Conservation (phyloP, 2,797 vertebrate species). For the Tapirus indicus region DNA sequence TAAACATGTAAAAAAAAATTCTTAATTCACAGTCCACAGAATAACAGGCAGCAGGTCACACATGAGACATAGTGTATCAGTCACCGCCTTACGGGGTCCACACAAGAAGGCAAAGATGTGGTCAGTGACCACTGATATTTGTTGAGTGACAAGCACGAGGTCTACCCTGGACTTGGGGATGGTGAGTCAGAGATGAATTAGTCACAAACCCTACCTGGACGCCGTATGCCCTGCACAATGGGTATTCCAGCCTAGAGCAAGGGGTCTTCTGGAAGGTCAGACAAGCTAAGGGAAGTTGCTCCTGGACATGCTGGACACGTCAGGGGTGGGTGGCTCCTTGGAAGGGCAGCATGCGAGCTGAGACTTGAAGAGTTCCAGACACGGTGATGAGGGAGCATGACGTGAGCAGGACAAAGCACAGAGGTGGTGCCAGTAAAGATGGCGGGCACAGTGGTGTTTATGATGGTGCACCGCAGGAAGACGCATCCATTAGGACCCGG, state of each 20-base stretch:
- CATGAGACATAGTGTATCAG: accelerated
- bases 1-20: not conserved
- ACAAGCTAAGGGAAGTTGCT: accelerated
- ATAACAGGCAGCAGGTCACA: not conserved
- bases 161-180: accelerated
- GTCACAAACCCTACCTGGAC: accelerated
- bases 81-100: accelerated
- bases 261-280: too few relatives aligned
- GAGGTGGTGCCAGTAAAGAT: accelerated
- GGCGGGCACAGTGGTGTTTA: accelerated
- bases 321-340: accelerated
- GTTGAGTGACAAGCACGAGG: accelerated
- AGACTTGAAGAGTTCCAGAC: accelerated
- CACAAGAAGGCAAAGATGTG: accelerated
- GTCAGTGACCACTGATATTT: accelerated
- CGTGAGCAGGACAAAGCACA: accelerated
- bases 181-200: accelerated
- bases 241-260: accelerated
- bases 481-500: accelerated
- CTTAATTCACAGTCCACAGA: accelerated
- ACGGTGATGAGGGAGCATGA: accelerated
- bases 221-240: accelerated
- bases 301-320: accelerated
- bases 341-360: accelerated
- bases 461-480: accelerated